Percentiles rank a stretch among this genome's conserved stretches.
Evolutionary conservation across 2,888 invertebrate genomes (phyloP).

Genomic region (Xestobium rufovillosum): DNA sequence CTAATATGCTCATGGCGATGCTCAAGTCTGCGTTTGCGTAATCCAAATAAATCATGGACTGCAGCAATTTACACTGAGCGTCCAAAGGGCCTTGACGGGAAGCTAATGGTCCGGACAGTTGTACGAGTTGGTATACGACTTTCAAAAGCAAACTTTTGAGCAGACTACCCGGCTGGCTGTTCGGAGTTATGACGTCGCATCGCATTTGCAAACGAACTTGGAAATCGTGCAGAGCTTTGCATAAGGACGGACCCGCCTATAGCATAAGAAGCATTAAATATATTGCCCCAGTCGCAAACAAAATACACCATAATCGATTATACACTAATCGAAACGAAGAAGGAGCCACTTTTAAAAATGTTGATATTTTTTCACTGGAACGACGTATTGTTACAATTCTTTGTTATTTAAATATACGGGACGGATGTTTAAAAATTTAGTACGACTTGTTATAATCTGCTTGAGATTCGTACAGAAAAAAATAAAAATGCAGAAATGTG

Average conservation of each 20-base stretch:
- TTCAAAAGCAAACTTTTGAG: constrained; percentile 61
- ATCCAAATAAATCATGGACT: constrained; percentile 56
- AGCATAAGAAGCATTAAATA: constrained; percentile 16
- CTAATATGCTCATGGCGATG: constrained; percentile 65
- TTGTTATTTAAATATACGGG: too few species aligned
- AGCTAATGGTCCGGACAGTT: constrained; percentile 55
- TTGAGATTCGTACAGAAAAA: too few species aligned
- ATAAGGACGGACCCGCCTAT: constrained; percentile 70
- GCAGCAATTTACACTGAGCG: constrained; percentile 66
- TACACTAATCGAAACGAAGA: too few species aligned
- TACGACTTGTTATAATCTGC: too few species aligned
- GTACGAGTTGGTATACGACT: constrained; percentile 64
- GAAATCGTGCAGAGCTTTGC: constrained; percentile 65
- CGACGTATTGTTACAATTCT: too few species aligned
- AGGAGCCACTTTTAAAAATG: too few species aligned
- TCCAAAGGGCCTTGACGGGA: constrained; percentile 62
- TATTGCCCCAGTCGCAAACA: too few species aligned
- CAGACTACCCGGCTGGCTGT: constrained; percentile 48
- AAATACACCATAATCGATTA: too few species aligned
- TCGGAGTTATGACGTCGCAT: constrained; percentile 52
- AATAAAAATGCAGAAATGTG: too few species aligned
- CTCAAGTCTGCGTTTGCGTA: constrained; percentile 62
- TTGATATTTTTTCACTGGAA: too few species aligned
- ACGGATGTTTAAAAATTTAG: too few species aligned
- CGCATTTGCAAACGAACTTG: constrained; percentile 60